Evolutionary conservation across 2,113 vertebrate species (phyloP).

Genomic region (Halichoeres trimaculatus): DNA sequence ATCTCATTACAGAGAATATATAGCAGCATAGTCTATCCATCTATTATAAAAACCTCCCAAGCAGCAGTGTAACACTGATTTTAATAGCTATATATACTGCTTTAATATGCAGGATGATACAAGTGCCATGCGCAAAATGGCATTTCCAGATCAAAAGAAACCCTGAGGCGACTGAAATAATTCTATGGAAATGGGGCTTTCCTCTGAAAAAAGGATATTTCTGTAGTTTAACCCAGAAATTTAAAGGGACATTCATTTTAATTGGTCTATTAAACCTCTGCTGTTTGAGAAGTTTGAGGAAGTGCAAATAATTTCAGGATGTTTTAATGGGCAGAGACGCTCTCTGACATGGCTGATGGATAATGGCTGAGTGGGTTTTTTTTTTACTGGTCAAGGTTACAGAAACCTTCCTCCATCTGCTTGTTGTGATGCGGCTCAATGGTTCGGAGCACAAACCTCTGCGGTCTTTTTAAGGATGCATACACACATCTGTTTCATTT

Average conservation of each 20-base stretch:
- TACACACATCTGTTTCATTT: conserved; percentile 36
- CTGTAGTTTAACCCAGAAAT: neutral
- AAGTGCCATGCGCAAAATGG: conserved; percentile 10
- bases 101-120: conserved; percentile 28
- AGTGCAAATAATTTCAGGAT: conserved; percentile 9
- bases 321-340: conserved; percentile 8
- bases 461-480: conserved; percentile 11
- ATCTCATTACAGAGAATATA: conserved; percentile 34
- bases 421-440: neutral
- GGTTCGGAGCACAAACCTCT: neutral
- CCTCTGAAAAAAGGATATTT: neutral
- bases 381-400: conserved; percentile 49
- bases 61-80: conserved; percentile 31
- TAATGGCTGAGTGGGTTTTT: conserved; percentile 12
- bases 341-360: conserved; percentile 3
- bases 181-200: neutral
- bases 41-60: conserved; percentile 39
- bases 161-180: neutral
- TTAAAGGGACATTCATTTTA: neutral
- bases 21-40: conserved; percentile 23
- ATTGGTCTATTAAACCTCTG: neutral
- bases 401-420: conserved; percentile 34
- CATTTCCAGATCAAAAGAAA: neutral
- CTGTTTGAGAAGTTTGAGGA: conserved; percentile 16
- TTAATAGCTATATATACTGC: conserved; percentile 52